Evolutionary conservation across 2,888 invertebrate species (phyloP).

Genomic region (Drosophila neutralis): DNA sequence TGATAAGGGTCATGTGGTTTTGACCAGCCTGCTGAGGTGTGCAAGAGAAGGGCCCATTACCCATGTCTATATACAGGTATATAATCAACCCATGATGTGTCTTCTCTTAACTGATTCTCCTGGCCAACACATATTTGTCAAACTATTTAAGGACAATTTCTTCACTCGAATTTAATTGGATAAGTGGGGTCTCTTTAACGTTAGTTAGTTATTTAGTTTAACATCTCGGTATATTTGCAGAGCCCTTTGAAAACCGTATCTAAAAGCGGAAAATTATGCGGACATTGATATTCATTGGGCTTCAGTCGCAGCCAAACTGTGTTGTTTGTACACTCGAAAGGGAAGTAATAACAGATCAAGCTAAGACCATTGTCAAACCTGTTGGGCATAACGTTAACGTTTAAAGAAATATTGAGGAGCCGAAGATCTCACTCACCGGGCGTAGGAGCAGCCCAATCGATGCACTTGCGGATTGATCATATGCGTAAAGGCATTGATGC

Average conservation of each 20-base stretch:
- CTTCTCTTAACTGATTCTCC: constrained; percentile 5
- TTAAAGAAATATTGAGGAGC: background rate
- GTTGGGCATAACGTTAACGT: background rate
- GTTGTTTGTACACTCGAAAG: background rate
- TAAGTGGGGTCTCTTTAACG: constrained; percentile 1
- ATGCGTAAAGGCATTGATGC: constrained; percentile 28
- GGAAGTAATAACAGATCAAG: constrained; percentile 44
- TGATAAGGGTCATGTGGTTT: constrained; percentile 72
- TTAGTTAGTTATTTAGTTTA: background rate
- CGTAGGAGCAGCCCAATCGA: constrained; percentile 43
- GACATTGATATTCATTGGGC: constrained; percentile 28
- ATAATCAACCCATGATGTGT: constrained; percentile 29
- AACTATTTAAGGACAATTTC: constrained; percentile 15
- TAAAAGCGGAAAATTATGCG: constrained; percentile 28
- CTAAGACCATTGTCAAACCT: constrained; percentile 34
- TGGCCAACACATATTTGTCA: constrained; percentile 22
- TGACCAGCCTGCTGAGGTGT: constrained; percentile 34
- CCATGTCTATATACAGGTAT: constrained; percentile 4
- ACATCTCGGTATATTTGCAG: constrained; percentile 32
- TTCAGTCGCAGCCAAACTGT: background rate
- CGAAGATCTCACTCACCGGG: constrained; percentile 20
- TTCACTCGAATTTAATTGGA: constrained; percentile 17
- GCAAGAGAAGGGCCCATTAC: constrained; percentile 7
- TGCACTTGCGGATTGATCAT: constrained; percentile 23
- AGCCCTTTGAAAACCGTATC: constrained; percentile 25